Conservation (phyloP, 2,888 invertebrate species). For the Celastrina argiolus region DNA sequence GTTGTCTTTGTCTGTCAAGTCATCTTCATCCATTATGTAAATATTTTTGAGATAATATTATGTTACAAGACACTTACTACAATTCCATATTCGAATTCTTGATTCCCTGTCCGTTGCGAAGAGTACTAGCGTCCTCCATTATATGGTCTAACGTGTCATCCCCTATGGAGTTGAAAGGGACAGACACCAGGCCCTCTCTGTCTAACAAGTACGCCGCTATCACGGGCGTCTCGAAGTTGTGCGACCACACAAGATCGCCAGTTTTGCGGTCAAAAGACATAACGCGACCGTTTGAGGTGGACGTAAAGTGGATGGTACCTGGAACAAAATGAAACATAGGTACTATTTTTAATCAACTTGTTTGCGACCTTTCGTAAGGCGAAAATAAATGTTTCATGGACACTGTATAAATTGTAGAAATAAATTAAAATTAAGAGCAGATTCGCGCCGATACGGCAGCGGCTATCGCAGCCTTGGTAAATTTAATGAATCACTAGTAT, state of each 20-base stretch:
- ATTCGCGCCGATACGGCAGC: no score
- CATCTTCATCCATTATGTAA: no score
- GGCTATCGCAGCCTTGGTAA: no score
- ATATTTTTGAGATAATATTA: no score
- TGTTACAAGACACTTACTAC: conserved; percentile 65
- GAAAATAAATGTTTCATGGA: no score
- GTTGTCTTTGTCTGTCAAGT: no score
- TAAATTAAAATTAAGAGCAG: no score
- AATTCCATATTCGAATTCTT: conserved; percentile 79
- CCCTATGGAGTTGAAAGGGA: conserved; percentile 93
- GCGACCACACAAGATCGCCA: conserved; percentile 92
- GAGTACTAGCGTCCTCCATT: conserved; percentile 76
- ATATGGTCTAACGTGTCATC: conserved; percentile 88
- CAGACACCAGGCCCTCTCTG: conserved; percentile 85
- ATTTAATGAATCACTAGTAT: no score
- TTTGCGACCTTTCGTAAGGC: no score
- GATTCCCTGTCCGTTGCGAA: conserved; percentile 77
- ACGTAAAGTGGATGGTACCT: conserved; percentile 93
- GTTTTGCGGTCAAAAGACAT: conserved; percentile 89
- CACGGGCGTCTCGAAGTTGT: conserved; percentile 91
- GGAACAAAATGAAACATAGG: no score
- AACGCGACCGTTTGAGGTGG: conserved; percentile 91
- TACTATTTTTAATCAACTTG: no score
- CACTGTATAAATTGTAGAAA: no score
- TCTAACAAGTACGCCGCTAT: conserved; percentile 91